Evolutionary conservation across 1,140 invertebrate genomes (phyloP), one percentile per base, ranked within the genome.

Genomic region (Homarus americanus): DNA sequence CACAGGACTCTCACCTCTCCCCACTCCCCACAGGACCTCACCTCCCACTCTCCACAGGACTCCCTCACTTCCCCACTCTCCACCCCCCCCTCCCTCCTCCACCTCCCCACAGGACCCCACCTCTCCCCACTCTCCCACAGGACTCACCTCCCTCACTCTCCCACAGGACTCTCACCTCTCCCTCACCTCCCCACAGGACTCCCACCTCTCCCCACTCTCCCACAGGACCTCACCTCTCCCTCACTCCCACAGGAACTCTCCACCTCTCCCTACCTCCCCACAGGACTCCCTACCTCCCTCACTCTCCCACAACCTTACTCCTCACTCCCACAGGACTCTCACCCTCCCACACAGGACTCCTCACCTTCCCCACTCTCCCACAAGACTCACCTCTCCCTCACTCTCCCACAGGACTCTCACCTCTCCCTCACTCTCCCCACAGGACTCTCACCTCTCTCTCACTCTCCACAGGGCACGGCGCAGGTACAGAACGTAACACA

Each of bases 401-500:
- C 32, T 2, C 40, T 44, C 66, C 38, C 5, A 44, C 66, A 53
- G n/a, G 53, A 44, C 9, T n/a, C 17, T 53, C 10, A 53, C 38
- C 24, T 40, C 28, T 76, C 36, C 88, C 85, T 93, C 90, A 92
- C 92, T 93, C 78, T 93, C 84, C 93, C 94, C 94, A 20, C 94
- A 96, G 96, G 95, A 95, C 38, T n/a, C 53, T 44, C 36, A 38
- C 17, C 7, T 76, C 36, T 90, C 85, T 93, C 90, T 92, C 92
- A 93, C 78, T 93, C 84, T 93, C 94, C 94, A 20, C 94, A 96
- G 96, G 95, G 95, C 38, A 94, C 94, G 53, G 93, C 95, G 82
- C 93, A 96, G 86, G 95, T 95, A 83, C 96, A 96, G 92, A 96
- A 96, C 93, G 95, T 95, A 49, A 95, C 95, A n/a, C 95, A 95